Evolutionary conservation across 2,888 invertebrate genomes (phyloP).

Genomic region (Andrena fulva): DNA sequence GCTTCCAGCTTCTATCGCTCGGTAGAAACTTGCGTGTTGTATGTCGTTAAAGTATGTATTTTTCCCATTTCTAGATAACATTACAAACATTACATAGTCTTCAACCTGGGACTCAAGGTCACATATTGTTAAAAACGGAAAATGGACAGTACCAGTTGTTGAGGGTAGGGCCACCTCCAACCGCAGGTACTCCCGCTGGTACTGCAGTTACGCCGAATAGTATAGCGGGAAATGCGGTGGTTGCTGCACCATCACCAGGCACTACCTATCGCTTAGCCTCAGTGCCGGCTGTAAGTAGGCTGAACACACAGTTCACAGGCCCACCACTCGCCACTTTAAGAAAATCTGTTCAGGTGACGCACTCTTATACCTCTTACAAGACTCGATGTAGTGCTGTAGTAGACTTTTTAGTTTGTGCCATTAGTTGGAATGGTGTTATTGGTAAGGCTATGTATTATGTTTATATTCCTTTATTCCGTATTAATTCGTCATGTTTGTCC

Average conservation of each 20-base stretch:
- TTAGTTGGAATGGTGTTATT: slow-evolving; percentile 78
- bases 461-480: slow-evolving; percentile 47
- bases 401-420: slow-evolving; percentile 75
- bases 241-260: slow-evolving; percentile 81
- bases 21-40: background rate
- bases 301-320: slow-evolving; percentile 87
- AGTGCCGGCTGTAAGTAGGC: slow-evolving; percentile 94
- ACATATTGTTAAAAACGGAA: slow-evolving; percentile 97
- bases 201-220: slow-evolving; percentile 84
- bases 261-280: slow-evolving; percentile 94
- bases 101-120: slow-evolving; percentile 93
- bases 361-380: slow-evolving; percentile 82
- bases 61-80: slow-evolving; percentile 89
- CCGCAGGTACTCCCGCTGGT: slow-evolving; percentile 85
- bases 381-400: slow-evolving; percentile 83
- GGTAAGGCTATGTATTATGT: slow-evolving; percentile 67
- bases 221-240: slow-evolving; percentile 81
- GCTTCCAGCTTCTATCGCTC: background rate
- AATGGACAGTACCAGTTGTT: slow-evolving; percentile 98
- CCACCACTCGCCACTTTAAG: slow-evolving; percentile 87
- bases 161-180: slow-evolving; percentile 93
- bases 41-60: slow-evolving; percentile 6
- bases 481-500: slow-evolving; percentile 27
- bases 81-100: slow-evolving; percentile 94
- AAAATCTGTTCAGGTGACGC: slow-evolving; percentile 86